Percentiles rank a stretch among this genome's conserved stretches.
phyloP scores from a whole-genome alignment of 2,113 vertebrate genomes.

The Pterophyllum scalare region DNA sequence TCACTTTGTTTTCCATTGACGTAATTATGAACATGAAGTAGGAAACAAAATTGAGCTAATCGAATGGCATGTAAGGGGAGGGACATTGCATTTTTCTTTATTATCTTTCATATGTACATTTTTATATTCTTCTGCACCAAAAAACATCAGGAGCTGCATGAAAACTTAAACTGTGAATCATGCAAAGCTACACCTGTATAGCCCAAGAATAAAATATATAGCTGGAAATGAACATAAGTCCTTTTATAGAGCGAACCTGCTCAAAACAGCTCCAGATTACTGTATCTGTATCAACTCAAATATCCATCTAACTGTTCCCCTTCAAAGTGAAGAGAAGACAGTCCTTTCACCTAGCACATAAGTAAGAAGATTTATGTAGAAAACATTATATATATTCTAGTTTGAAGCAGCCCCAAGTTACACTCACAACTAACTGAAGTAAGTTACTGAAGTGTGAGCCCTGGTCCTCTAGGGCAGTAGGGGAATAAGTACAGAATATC shows the following conservation, averaged over 20 bases:
- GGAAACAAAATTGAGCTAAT: too few species aligned
- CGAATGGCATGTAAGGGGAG: background rate
- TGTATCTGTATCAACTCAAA: background rate
- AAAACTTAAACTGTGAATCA: background rate
- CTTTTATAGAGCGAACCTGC: background rate
- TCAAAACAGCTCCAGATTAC: background rate
- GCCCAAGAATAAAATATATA: background rate
- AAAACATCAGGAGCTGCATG: background rate
- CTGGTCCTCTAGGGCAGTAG: background rate
- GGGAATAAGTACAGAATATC: constrained; percentile 33
- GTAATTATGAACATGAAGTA: background rate
- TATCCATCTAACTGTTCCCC: background rate
- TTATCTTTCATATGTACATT: background rate
- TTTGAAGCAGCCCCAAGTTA: background rate
- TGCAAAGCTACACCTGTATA: background rate
- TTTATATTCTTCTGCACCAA: background rate
- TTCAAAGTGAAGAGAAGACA: background rate
- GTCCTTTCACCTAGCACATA: background rate
- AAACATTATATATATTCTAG: background rate
- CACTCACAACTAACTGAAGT: background rate
- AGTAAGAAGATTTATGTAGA: background rate
- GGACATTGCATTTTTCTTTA: background rate
- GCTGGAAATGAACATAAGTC: background rate
- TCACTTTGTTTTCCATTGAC: background rate
- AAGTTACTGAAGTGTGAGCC: background rate